A percentile compares a stretch with the other conserved stretches of the same genome.
Conservation (phyloP, 2,113 vertebrate species). For the Poeciliopsis prolifica region DNA sequence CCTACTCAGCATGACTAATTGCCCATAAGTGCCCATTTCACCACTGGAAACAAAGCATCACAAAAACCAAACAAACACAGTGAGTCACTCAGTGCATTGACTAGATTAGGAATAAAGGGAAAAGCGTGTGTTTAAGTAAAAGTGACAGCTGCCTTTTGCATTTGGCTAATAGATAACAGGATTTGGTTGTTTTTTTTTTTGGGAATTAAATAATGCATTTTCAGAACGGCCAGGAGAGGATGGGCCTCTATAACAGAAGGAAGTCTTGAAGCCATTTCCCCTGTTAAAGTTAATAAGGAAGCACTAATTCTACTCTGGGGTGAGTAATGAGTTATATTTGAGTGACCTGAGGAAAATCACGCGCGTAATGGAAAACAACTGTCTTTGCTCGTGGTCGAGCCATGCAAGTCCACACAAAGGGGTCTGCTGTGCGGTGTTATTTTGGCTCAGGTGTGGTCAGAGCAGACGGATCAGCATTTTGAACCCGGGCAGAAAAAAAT, state of each 20-base stretch:
- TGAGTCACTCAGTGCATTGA: conserved; percentile 60
- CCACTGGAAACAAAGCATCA: conserved; percentile 62
- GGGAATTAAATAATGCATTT: conserved; percentile 29
- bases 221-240: conserved; percentile 17
- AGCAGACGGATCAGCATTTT: conserved; percentile 36
- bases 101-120: conserved; percentile 3
- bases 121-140: background rate
- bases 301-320: conserved; percentile 44
- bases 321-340: conserved; percentile 50
- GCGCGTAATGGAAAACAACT: conserved; percentile 47
- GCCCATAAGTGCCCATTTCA: conserved; percentile 60
- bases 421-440: conserved; percentile 11
- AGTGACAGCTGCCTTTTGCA: conserved; percentile 10
- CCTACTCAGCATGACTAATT: conserved; percentile 74
- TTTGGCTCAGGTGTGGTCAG: conserved; percentile 23
- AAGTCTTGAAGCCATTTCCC: conserved; percentile 52
- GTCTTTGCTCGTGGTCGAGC: conserved; percentile 26
- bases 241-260: conserved; percentile 4
- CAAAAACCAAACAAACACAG: conserved; percentile 64
- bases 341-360: conserved; percentile 42
- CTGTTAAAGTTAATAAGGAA: conserved; percentile 58
- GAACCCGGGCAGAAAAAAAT: conserved; percentile 2
- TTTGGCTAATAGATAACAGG: conserved; percentile 11
- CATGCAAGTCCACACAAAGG: background rate
- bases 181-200: conserved; percentile 4